Percentiles rank a stretch among this genome's conserved stretches.
These are phyloP conservation scores for Cydia splendana DNA, from an alignment of 1,140 invertebrate species.

Conservation along the genomic window DNA sequence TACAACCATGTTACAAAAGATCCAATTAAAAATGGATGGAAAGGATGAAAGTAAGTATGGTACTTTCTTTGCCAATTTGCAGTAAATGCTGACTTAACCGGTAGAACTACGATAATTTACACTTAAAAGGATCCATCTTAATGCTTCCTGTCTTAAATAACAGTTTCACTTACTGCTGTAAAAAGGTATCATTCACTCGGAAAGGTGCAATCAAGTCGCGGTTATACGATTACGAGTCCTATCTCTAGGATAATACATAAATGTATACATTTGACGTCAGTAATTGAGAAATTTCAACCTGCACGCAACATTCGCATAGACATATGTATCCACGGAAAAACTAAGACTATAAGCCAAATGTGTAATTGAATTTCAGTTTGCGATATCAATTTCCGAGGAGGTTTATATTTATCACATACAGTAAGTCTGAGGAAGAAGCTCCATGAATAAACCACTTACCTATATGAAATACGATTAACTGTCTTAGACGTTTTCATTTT, in stretches of 20 bases:
- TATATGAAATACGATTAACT: neutral
- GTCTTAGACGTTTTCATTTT: slow-evolving; percentile 8
- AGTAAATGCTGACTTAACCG: slow-evolving; percentile 43
- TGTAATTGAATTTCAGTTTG: too few relatives aligned
- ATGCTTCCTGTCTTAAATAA: slow-evolving; percentile 42
- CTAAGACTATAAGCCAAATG: too few relatives aligned
- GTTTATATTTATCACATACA: neutral
- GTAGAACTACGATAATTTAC: slow-evolving; percentile 44
- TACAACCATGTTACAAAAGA: neutral
- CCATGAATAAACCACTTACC: neutral
- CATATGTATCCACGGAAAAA: too few relatives aligned
- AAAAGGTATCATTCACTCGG: slow-evolving; percentile 14
- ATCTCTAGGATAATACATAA: neutral
- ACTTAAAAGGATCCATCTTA: slow-evolving; percentile 37
- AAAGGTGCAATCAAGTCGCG: slow-evolving; percentile 4
- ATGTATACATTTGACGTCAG: neutral
- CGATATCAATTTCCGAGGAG: neutral
- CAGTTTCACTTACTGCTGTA: slow-evolving; percentile 8
- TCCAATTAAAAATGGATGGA: neutral
- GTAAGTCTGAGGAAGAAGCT: neutral
- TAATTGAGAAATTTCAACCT: neutral
- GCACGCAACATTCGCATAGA: neutral
- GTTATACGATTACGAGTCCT: neutral
- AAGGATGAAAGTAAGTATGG: neutral
- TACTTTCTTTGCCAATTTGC: slow-evolving; percentile 1